Conservation (phyloP, 1,140 invertebrate species). For the Amyelois transitella region DNA sequence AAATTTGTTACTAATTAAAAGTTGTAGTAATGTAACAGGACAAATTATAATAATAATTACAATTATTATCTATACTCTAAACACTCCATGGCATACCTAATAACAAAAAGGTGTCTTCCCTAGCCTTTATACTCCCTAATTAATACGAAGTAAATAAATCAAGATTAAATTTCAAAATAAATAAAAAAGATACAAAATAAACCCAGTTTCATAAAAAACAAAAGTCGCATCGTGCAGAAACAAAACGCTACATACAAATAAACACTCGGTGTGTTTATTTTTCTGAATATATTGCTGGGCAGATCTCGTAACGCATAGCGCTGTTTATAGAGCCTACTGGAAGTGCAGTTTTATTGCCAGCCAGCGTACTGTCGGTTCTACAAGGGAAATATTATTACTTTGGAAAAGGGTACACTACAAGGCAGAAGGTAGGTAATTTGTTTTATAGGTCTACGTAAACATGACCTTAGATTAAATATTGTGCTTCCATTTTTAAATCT, state of each 20-base stretch:
- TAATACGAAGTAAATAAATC: background rate
- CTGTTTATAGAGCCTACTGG: constrained; percentile 29
- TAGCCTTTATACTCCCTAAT: background rate
- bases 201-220: background rate
- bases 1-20: too few species aligned
- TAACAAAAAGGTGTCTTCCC: too few species aligned
- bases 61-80: too few species aligned
- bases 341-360: constrained; percentile 36
- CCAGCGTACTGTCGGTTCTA: background rate
- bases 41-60: too few species aligned
- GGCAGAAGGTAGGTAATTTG: too few species aligned
- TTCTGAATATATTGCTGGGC: constrained; percentile 29
- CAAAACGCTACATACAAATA: background rate
- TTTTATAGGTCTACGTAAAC: too few species aligned
- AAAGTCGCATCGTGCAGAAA: background rate
- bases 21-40: too few species aligned
- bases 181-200: background rate
- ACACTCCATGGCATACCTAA: too few species aligned
- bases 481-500: too few species aligned
- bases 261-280: constrained; percentile 12
- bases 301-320: constrained; percentile 33
- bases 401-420: background rate
- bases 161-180: background rate
- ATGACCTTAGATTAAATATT: too few species aligned
- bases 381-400: background rate